These are phyloP conservation scores for Nowickia ferox DNA, from an alignment of 2,888 invertebrate species.

Conservation along the genomic window DNA sequence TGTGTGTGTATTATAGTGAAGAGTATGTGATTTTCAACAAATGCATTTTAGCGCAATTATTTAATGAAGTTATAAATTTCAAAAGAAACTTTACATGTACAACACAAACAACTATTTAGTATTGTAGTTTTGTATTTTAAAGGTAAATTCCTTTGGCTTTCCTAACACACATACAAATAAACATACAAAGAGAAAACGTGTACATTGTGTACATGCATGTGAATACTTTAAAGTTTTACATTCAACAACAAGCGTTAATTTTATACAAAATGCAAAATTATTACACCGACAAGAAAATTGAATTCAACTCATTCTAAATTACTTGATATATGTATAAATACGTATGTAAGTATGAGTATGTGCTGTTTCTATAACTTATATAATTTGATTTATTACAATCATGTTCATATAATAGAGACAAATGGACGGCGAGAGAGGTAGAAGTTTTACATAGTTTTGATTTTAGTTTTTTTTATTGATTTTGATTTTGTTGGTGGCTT, in stretches of 20 bases:
- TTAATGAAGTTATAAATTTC: conserved; percentile 72
- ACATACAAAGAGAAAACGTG: conserved; percentile 1
- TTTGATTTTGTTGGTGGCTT: conserved; percentile 45
- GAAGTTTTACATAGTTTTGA: conserved; percentile 12
- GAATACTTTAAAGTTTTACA: conserved; percentile 57
- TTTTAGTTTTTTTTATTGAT: conserved; percentile 54
- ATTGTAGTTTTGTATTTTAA: conserved; percentile 11
- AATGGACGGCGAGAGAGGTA: background rate
- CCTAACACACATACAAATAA: too few relatives aligned
- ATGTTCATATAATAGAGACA: conserved; percentile 31
- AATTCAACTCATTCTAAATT: conserved; percentile 41
- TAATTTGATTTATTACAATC: conserved; percentile 71
- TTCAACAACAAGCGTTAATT: conserved; percentile 64
- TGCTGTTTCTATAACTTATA: conserved; percentile 33
- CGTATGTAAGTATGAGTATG: too few relatives aligned
- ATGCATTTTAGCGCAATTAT: conserved; percentile 72
- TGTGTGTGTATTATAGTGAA: conserved; percentile 1
- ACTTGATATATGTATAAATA: background rate
- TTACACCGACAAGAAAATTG: conserved; percentile 63
- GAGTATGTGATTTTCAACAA: conserved; percentile 67
- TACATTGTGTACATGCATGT: conserved; percentile 4
- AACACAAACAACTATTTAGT: background rate
- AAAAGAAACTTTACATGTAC: conserved; percentile 65
- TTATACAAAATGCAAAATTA: conserved; percentile 69
- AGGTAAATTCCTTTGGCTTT: conserved; percentile 47